Conservation (phyloP, 2,113 vertebrate species). For the Hoplias malabaricus region DNA sequence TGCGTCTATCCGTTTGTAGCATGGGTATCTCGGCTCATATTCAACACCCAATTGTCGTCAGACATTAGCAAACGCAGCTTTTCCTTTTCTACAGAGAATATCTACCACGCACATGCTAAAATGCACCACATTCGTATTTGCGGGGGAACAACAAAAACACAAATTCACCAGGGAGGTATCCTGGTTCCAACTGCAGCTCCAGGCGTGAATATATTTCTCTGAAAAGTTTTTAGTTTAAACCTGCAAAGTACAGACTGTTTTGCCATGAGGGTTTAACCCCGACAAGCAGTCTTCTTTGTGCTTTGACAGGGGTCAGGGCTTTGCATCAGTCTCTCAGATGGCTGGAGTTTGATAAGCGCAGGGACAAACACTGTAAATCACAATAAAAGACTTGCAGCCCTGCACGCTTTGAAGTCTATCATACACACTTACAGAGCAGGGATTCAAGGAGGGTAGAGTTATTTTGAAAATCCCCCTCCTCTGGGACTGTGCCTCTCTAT, state of each 20-base stretch:
- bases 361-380: slow-evolving; percentile 5
- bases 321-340: slow-evolving; percentile 7
- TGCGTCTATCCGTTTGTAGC: slow-evolving; percentile 5
- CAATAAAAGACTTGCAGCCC: slow-evolving; percentile 31
- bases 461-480: slow-evolving; percentile 45
- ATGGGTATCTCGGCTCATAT: background rate
- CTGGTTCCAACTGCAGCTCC: background rate
- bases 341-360: slow-evolving; percentile 21
- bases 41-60: background rate
- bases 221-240: background rate
- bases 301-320: background rate
- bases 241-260: slow-evolving; percentile 42
- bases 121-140: background rate
- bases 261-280: slow-evolving; percentile 43
- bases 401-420: slow-evolving; percentile 27
- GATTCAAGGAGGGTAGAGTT: slow-evolving; percentile 28
- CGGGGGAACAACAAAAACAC: background rate
- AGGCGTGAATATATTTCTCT: background rate
- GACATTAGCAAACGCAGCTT: background rate
- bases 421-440: slow-evolving; percentile 13
- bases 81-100: background rate
- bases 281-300: background rate
- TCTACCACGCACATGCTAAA: background rate
- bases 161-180: background rate
- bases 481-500: background rate